Conservation (phyloP, 2,113 vertebrate genomes). For the Pleuronectes platessa region DNA sequence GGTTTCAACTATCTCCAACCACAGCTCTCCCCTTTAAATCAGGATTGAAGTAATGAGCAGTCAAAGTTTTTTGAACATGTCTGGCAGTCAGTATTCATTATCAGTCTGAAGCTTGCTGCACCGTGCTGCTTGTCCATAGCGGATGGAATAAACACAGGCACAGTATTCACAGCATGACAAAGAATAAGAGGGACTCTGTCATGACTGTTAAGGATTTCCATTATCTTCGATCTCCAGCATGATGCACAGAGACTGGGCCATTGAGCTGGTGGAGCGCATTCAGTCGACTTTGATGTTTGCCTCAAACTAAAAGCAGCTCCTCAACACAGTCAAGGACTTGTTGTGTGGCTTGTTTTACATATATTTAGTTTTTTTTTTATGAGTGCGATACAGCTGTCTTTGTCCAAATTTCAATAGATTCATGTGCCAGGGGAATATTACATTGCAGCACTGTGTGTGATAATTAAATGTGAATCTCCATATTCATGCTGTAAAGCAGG, state of each 20-base stretch:
- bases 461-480: constrained; percentile 58
- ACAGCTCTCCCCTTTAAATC: constrained; percentile 51
- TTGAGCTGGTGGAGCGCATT: constrained; percentile 51
- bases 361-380: not conserved
- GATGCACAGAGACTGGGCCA: constrained; percentile 44
- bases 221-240: constrained; percentile 63
- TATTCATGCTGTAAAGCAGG: constrained; percentile 47
- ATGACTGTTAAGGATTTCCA: constrained; percentile 67
- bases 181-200: constrained; percentile 60
- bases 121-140: constrained; percentile 47
- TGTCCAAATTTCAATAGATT: constrained; percentile 22
- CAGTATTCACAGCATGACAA: constrained; percentile 60
- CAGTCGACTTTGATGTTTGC: constrained; percentile 45
- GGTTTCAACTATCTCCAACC: constrained; percentile 25
- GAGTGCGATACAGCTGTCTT: not conserved
- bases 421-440: constrained; percentile 37
- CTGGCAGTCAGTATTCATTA: constrained; percentile 63
- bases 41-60: constrained; percentile 56
- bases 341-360: constrained; percentile 2
- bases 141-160: constrained; percentile 61
- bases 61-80: constrained; percentile 56
- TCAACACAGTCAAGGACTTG: constrained; percentile 33
- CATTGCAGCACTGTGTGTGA: constrained; percentile 32
- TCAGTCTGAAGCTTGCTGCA: constrained; percentile 48
- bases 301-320: constrained; percentile 44